A percentile compares a stretch with the other conserved stretches of the same genome.
These are phyloP conservation scores for Standfussiana lucernea DNA, from an alignment of 2,888 invertebrate genomes.

Conservation along the genomic window DNA sequence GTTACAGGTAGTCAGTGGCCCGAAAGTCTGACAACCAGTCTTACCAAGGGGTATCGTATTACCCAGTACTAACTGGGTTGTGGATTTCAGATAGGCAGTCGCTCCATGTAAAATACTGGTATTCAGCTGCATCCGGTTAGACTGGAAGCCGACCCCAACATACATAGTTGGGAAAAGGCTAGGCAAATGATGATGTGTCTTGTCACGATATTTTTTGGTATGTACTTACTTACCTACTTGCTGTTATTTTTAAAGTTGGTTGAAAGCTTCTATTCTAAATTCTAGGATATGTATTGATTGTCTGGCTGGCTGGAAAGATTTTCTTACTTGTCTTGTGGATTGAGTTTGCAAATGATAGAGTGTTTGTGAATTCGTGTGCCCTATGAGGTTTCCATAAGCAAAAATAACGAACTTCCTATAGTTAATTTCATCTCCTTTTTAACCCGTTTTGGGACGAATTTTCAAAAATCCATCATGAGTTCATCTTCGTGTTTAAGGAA, in stretches of 20 bases:
- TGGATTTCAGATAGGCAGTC: too few species aligned
- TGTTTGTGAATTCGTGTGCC: background rate
- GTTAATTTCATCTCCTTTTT: background rate
- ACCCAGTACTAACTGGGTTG: too few species aligned
- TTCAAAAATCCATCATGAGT: background rate
- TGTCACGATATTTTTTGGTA: conserved; percentile 18
- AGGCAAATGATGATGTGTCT: too few species aligned
- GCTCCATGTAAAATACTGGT: too few species aligned
- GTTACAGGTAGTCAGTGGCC: too few species aligned
- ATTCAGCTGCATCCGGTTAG: too few species aligned
- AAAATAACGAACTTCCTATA: background rate
- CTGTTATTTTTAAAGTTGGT: background rate
- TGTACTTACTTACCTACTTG: background rate
- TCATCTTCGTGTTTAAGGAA: background rate
- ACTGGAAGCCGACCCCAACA: too few species aligned
- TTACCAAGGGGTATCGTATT: too few species aligned
- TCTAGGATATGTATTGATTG: background rate
- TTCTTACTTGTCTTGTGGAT: background rate
- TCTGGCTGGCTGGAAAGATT: background rate
- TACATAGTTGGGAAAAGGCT: too few species aligned
- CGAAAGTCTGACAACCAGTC: too few species aligned
- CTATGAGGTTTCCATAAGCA: background rate
- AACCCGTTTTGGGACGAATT: background rate
- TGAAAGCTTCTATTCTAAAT: background rate
- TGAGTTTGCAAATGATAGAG: background rate